These are phyloP conservation scores for Drosophila quinaria DNA, from an alignment of 2,888 invertebrate species.

Conservation along the genomic window DNA sequence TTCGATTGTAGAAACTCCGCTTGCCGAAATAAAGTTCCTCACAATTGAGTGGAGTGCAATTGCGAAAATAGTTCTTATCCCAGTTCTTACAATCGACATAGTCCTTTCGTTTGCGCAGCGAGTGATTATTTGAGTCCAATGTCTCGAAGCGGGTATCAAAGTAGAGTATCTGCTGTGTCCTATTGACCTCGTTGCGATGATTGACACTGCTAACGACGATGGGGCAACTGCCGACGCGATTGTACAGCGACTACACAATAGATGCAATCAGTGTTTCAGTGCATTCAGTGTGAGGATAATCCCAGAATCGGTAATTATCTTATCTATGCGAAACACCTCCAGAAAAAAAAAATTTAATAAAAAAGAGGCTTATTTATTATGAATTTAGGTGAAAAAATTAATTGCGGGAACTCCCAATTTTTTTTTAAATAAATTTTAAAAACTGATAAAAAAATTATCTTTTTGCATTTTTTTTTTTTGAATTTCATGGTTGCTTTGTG, in stretches of 20 bases:
- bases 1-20: slow-evolving; percentile 86
- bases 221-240: slow-evolving; percentile 83
- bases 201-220: slow-evolving; percentile 71
- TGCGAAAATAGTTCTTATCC: slow-evolving; percentile 86
- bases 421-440: too few relatives aligned
- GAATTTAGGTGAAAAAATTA: too few relatives aligned
- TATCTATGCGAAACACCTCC: too few relatives aligned
- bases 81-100: slow-evolving; percentile 78
- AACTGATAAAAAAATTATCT: too few relatives aligned
- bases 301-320: too few relatives aligned
- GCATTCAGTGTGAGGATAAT: background rate
- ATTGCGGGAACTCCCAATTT: too few relatives aligned
- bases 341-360: too few relatives aligned
- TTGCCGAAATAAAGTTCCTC: slow-evolving; percentile 87
- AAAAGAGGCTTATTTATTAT: too few relatives aligned
- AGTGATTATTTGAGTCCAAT: slow-evolving; percentile 68
- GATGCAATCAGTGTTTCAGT: slow-evolving; percentile 1
- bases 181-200: slow-evolving; percentile 55
- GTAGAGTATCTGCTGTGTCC: slow-evolving; percentile 56
- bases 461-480: too few relatives aligned
- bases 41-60: slow-evolving; percentile 87
- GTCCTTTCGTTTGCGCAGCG: slow-evolving; percentile 62
- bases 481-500: too few relatives aligned
- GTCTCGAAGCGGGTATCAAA: slow-evolving; percentile 81
- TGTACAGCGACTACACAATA: slow-evolving; percentile 76